These are phyloP conservation scores for Gadopsis bispinosus DNA, from an alignment of 2,797 vertebrate species.

Conservation along the genomic window DNA sequence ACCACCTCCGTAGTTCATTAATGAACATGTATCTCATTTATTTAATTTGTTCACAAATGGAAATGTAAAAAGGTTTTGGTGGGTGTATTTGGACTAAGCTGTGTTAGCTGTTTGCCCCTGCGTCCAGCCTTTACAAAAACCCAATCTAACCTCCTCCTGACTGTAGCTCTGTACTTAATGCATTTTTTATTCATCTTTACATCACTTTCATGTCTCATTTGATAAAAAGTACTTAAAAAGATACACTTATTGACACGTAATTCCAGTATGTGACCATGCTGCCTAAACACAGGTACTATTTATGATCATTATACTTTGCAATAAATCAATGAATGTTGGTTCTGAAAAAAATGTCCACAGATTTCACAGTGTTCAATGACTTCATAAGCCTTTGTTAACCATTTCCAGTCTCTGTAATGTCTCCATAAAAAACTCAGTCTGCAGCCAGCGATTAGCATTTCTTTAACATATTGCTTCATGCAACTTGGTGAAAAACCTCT, in stretches of 20 bases:
- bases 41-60: background rate
- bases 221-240: slow-evolving; percentile 17
- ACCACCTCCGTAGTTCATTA: background rate
- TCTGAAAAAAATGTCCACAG: slow-evolving; percentile 56
- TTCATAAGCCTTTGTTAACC: slow-evolving; percentile 34
- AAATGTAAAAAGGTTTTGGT: too few species aligned
- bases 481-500: slow-evolving; percentile 73
- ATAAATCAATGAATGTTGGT: slow-evolving; percentile 44
- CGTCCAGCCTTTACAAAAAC: background rate
- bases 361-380: slow-evolving; percentile 80
- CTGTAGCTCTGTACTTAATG: too few species aligned
- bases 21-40: background rate
- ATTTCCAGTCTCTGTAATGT: slow-evolving; percentile 42
- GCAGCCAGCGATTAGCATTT: slow-evolving; percentile 38
- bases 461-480: slow-evolving; percentile 81
- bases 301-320: slow-evolving; percentile 24
- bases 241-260: slow-evolving; percentile 28
- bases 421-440: slow-evolving; percentile 28
- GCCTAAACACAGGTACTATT: slow-evolving; percentile 34
- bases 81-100: too few species aligned
- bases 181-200: background rate
- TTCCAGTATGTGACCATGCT: slow-evolving; percentile 16
- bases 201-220: background rate
- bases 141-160: background rate
- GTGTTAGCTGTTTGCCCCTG: background rate